Conservation (phyloP, 2,797 vertebrate genomes). For the Australoheros facetus region DNA sequence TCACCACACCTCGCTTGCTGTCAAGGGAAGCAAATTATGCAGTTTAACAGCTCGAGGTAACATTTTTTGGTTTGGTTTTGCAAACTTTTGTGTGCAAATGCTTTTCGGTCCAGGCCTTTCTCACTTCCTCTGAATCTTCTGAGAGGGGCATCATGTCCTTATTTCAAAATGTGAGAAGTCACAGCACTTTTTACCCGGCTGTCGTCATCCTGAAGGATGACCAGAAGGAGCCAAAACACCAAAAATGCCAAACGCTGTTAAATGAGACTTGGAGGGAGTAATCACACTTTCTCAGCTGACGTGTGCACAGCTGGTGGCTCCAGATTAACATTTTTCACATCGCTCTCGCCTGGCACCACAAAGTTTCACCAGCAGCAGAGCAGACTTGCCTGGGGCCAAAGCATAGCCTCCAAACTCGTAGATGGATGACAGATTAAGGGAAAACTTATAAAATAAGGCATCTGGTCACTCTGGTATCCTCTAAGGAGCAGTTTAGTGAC, state of each 20-base stretch:
- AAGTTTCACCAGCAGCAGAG: conserved; percentile 22
- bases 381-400: conserved; percentile 36
- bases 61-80: not conserved
- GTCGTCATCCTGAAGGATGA: not conserved
- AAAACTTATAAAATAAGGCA: not conserved
- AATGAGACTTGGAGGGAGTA: not conserved
- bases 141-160: not conserved
- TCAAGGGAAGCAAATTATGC: not conserved
- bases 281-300: not conserved
- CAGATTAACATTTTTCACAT: not conserved
- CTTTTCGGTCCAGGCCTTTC: not conserved
- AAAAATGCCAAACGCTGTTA: not conserved
- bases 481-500: not conserved
- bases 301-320: not conserved
- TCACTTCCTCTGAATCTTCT: conserved; percentile 19
- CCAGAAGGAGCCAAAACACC: not conserved
- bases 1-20: not conserved
- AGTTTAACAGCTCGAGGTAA: too few species aligned
- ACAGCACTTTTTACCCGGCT: not conserved
- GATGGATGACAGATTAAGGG: not conserved
- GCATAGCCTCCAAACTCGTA: fast-evolving
- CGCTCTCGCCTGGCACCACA: not conserved
- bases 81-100: not conserved
- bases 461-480: not conserved
- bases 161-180: not conserved